Base-by-base conservation (phyloP, 2,113 vertebrate genomes). In the Hyla sarda region DNA sequence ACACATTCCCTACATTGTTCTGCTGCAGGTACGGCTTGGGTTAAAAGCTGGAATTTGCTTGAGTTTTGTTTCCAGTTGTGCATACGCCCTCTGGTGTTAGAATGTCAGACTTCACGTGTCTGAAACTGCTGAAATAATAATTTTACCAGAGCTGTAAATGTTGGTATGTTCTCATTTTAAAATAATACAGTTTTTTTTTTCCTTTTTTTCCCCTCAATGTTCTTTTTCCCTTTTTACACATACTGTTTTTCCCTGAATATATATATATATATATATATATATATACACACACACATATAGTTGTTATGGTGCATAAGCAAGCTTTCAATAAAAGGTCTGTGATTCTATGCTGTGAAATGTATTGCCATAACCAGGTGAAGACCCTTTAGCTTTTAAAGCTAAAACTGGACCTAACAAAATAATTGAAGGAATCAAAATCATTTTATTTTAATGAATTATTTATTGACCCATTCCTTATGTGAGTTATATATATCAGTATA, bases 21-120 rank as follows among this genome's bases (percentile, higher is more conserved):
- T 17, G 30, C 0, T 50, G n/a, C 45, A 28, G 17, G 72, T 60
- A 21, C 30, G 4, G 30, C 32, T 86, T 60, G 65, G 16, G 76
- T 86, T 86, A 80, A 79, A 50, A 32, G 7, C 28, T 56, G 52
- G 16, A 62, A 45, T 73, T 62, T 87, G 65, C 78, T 82, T 41
- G 11, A 32, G 65, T 62, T 81, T 73, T 11, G 30, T 80, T 81
- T 82, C 48, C 52, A 88, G 88, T 65, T 74, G 74, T 48, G 14
- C 48, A 87, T 14, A 88, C 88, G 89, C 91, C 91, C 92, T 91
- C 91, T 52, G 69, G 91, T 90, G 92, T 89, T 82, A 41, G 72
- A 87, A 75, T 21, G 0, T 28, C 58, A 76, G 52, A 83, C 50
- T 48, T 84, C 79, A 85, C 19, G 28, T 65, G 32, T 25, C 14